These are phyloP conservation scores for Sinella curviseta DNA, from an alignment of 1,140 invertebrate genomes.

Conservation along the genomic window DNA sequence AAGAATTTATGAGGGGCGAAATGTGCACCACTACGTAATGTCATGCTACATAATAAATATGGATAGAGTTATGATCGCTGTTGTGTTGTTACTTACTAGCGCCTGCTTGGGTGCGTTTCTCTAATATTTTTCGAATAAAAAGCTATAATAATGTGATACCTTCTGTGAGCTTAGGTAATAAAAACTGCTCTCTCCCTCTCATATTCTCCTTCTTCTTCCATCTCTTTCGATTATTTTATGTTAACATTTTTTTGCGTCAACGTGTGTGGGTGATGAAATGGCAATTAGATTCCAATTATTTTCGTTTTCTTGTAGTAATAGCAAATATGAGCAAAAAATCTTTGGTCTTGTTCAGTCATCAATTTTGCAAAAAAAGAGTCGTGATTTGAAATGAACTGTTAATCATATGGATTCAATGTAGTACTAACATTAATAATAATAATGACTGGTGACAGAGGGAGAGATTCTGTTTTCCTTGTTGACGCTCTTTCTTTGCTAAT, in stretches of 20 bases:
- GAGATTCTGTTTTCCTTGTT: too few relatives aligned
- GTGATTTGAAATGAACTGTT: not conserved
- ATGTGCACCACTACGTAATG: not conserved
- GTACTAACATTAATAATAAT: not conserved
- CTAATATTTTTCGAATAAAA: not conserved
- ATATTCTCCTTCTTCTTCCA: not conserved
- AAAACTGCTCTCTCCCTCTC: not conserved
- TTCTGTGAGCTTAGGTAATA: not conserved
- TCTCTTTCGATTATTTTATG: slow-evolving; percentile 16
- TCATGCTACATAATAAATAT: not conserved
- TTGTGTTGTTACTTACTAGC: not conserved
- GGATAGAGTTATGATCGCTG: not conserved
- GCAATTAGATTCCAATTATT: slow-evolving; percentile 11
- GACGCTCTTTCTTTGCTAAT: too few relatives aligned
- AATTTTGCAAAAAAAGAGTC: slow-evolving; percentile 9
- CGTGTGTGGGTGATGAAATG: slow-evolving; percentile 24
- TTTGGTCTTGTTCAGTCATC: not conserved
- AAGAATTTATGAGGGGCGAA: slow-evolving; percentile 18
- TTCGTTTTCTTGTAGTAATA: not conserved
- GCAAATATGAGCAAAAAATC: not conserved
- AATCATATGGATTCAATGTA: not conserved
- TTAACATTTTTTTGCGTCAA: not conserved
- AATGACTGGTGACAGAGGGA: too few relatives aligned
- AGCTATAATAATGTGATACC: not conserved
- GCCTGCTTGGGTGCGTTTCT: too few relatives aligned